Percentiles rank a stretch among this genome's conserved stretches.
phyloP scores from a whole-genome alignment of 2,113 vertebrate genomes.

The Nannospalax galili region DNA sequence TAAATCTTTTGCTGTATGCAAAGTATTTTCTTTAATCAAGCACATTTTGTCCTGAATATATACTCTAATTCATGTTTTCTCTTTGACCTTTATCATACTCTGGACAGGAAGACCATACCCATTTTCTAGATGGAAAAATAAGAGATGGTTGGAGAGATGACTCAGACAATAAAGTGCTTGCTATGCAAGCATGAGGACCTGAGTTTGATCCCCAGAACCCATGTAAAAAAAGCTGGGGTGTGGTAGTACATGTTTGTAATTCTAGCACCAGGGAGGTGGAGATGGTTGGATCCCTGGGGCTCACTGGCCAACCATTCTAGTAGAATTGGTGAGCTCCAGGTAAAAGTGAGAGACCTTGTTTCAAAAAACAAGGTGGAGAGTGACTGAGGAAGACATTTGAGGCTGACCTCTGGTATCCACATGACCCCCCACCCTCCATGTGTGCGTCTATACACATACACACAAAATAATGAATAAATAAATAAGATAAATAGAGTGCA shows the following conservation, averaged over 20 bases:
- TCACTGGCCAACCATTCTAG: not conserved
- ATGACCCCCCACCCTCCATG: not conserved
- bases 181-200: not conserved
- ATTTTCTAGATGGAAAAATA: slow-evolving; percentile 4
- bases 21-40: not conserved
- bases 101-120: not conserved
- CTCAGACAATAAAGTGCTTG: not conserved
- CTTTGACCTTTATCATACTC: not conserved
- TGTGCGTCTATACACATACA: not conserved
- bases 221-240: not conserved
- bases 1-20: not conserved
- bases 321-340: not conserved
- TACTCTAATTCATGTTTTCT: not conserved
- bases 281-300: not conserved
- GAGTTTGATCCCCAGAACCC: not conserved
- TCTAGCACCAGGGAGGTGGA: not conserved
- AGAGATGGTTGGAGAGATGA: not conserved
- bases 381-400: not conserved
- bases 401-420: not conserved
- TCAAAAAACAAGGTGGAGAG: not conserved
- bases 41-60: not conserved
- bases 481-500: not conserved
- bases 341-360: not conserved
- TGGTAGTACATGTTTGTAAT: not conserved
- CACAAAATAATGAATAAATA: not conserved